Conservation (phyloP, 2,113 vertebrate genomes). For the Engraulis encrasicolus region DNA sequence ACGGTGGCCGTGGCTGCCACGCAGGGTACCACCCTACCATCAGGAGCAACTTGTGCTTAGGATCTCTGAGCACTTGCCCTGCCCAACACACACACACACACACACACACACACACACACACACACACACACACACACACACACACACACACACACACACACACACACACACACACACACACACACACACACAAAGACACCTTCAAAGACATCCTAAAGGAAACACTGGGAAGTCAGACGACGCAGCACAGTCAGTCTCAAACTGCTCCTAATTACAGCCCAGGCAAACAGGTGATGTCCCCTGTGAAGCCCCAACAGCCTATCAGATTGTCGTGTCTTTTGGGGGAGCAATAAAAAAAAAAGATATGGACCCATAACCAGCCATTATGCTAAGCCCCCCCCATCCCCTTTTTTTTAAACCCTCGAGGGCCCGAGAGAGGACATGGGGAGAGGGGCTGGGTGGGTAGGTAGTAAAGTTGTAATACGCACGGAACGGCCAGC, state of each 20-base stretch:
- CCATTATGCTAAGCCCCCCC: background rate
- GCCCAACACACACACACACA: no score
- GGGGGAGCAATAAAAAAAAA: background rate
- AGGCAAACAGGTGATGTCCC: conserved; percentile 6
- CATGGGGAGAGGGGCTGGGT: background rate
- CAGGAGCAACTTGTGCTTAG: no score
- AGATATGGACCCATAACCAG: background rate
- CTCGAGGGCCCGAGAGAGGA: background rate
- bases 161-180: no score
- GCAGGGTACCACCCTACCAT: no score
- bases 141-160: no score
- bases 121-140: no score
- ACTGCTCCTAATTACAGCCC: background rate
- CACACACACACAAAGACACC: no score
- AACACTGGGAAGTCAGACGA: background rate
- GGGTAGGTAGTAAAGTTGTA: conserved; percentile 3
- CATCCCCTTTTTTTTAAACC: no score
- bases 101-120: no score
- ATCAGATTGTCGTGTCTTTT: background rate
- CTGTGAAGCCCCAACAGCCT: background rate
- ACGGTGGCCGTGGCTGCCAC: no score
- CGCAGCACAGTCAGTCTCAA: background rate
- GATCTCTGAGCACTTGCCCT: no score
- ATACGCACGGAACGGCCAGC: background rate
- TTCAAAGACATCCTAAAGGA: no score